Base-by-base conservation (phyloP, 2,797 vertebrate genomes). In the Odontamblyopus rebecca region DNA sequence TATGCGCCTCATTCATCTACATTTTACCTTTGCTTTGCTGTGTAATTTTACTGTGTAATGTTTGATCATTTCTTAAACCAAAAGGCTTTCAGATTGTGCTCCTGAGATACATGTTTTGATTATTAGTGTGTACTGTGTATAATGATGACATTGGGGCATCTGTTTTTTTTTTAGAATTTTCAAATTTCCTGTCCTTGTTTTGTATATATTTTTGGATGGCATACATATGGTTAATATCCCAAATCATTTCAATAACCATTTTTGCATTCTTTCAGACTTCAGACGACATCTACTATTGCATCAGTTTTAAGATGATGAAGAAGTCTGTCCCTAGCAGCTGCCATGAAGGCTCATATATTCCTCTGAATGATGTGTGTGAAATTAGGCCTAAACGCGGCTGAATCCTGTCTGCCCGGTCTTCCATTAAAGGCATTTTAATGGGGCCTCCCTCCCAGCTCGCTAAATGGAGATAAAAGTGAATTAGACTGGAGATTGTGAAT, bases 391-490 rank as follows among this genome's bases (percentile, higher is more conserved):
- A 89, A 88, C 80, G 75, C 81, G 73, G 72, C 74, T 84, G 75
- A 84, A 72, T 85, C 73, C 71, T 74, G 60, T 73, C 70, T 78
- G 79, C 67, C 70, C 76, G 60, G 67, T 75, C 78, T 82, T 82
- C 82, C 76, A 82, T 88, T 82, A 87, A 75, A 76, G 48, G 67
- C 29, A 57, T 79, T 89, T 82, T 87, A 90, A 88, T 88, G 81
- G 80, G 8, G 76, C 79, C 83, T 65, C 68, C 73, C 82, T 86
- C 69, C 74, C 71, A 69, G 72, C 83, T 73, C 56, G 44, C 57
- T 83, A 79, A 84, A 89, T 68, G 76, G 72, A 83, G 84, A 84
- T 88, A 84, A 83, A 88, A 82, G 79, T 82, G 82, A 84, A 89
- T 84, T 84, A 82, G 71, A 74, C 76, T 72, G 27, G 72, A 80